Evolutionary conservation across 2,888 invertebrate genomes (phyloP).

Genomic region (Caenorhabditis macrosperma): DNA sequence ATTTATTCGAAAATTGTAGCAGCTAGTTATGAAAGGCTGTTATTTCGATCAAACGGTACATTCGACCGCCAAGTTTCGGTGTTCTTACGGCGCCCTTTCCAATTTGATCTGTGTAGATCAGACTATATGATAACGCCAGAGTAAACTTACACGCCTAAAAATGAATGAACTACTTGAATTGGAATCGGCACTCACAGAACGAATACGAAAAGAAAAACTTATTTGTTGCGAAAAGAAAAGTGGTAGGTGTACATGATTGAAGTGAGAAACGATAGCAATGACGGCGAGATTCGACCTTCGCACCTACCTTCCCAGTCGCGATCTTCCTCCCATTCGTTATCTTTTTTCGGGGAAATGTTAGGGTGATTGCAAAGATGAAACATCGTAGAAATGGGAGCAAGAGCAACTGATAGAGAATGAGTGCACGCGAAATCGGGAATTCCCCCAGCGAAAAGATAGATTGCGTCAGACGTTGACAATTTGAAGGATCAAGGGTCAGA

Average conservation of each 20-base stretch:
- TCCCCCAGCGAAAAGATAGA: constrained; percentile 19
- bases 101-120: background rate
- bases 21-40: too few relatives aligned
- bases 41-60: too few relatives aligned
- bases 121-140: background rate
- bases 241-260: constrained; percentile 40
- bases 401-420: constrained; percentile 33
- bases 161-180: too few relatives aligned
- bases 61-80: background rate
- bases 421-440: constrained; percentile 13
- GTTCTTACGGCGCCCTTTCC: background rate
- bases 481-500: constrained; percentile 32
- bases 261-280: constrained; percentile 8
- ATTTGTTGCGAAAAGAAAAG: constrained; percentile 15
- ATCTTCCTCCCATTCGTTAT: constrained; percentile 9
- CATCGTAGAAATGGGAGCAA: constrained; percentile 22
- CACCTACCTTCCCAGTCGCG: constrained; percentile 27
- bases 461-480: constrained; percentile 45
- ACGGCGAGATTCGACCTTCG: constrained; percentile 45
- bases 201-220: background rate
- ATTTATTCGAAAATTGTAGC: constrained; percentile 2
- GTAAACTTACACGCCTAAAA: too few relatives aligned
- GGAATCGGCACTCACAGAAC: too few relatives aligned
- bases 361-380: constrained; percentile 27
- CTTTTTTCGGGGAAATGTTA: constrained; percentile 46